A percentile compares a stretch with the other conserved stretches of the same genome.
These are phyloP conservation scores for Octomys mimax DNA, from an alignment of 2,797 vertebrate genomes.

Conservation along the genomic window DNA sequence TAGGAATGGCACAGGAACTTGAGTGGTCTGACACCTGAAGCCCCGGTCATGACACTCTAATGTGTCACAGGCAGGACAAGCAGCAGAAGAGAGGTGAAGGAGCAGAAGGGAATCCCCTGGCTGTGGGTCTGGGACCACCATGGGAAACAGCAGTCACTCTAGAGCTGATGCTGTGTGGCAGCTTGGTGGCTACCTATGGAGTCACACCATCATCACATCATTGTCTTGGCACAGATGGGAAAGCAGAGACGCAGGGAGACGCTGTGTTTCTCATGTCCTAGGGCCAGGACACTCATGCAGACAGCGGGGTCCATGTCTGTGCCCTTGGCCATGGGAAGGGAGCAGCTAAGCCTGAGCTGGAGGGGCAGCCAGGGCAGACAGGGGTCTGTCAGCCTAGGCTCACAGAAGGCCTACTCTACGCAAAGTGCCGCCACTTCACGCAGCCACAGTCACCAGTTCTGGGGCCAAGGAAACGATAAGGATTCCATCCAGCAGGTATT, in stretches of 20 bases:
- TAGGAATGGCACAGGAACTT: neutral
- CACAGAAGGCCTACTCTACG: neutral
- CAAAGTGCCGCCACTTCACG: neutral
- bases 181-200: too few species aligned
- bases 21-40: neutral
- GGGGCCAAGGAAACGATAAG: neutral
- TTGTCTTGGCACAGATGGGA: neutral
- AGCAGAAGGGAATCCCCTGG: neutral
- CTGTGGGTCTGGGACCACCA: neutral
- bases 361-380: too few species aligned
- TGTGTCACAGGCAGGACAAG: neutral
- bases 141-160: neutral
- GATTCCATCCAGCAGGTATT: neutral
- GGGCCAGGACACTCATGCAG: neutral
- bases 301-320: neutral
- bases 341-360: neutral
- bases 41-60: neutral
- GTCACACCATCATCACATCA: neutral
- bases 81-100: neutral
- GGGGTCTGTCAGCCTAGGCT: too few species aligned
- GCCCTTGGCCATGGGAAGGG: neutral
- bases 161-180: neutral
- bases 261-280: rapidly evolving
- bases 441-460: neutral
- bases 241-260: neutral